phyloP scores from a whole-genome alignment of 2,888 invertebrate species.

The Drosophila bunnanda region DNA sequence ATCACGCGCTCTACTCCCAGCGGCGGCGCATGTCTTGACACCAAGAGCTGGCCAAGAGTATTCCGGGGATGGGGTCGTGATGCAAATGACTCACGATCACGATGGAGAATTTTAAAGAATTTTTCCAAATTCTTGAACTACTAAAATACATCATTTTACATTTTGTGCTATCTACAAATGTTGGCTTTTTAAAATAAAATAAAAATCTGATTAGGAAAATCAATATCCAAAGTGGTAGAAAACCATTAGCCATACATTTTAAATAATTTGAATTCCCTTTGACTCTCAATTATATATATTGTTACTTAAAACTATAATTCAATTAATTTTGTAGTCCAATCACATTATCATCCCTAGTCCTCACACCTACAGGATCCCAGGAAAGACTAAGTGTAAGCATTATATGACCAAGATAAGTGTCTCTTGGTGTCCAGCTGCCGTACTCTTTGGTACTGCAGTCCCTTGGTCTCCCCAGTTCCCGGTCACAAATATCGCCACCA shows the following conservation, averaged over 20 bases:
- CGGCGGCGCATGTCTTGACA: slow-evolving; percentile 79
- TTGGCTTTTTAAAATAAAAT: neutral
- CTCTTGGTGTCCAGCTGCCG: slow-evolving; percentile 11
- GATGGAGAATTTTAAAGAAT: neutral
- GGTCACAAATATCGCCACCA: slow-evolving; percentile 1
- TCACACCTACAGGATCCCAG: neutral
- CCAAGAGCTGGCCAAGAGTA: slow-evolving; percentile 38
- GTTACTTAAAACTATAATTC: neutral
- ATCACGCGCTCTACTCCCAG: slow-evolving; percentile 83
- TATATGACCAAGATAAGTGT: slow-evolving; percentile 52
- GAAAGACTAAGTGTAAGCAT: slow-evolving; percentile 50
- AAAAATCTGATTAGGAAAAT: neutral
- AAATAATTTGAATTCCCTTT: too few relatives aligned
- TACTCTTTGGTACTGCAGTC: neutral
- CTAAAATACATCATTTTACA: too few relatives aligned
- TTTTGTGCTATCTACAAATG: too few relatives aligned
- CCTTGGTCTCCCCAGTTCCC: neutral
- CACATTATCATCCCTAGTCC: slow-evolving; percentile 26
- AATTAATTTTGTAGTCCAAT: neutral
- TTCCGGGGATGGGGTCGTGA: slow-evolving; percentile 33
- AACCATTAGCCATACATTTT: too few relatives aligned
- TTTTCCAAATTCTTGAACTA: too few relatives aligned
- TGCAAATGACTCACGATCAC: slow-evolving; percentile 22
- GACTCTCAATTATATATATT: neutral
- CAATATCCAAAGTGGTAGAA: too few relatives aligned